phyloP scores from a whole-genome alignment of 2,888 invertebrate genomes.

The Drosophila prolongata region DNA sequence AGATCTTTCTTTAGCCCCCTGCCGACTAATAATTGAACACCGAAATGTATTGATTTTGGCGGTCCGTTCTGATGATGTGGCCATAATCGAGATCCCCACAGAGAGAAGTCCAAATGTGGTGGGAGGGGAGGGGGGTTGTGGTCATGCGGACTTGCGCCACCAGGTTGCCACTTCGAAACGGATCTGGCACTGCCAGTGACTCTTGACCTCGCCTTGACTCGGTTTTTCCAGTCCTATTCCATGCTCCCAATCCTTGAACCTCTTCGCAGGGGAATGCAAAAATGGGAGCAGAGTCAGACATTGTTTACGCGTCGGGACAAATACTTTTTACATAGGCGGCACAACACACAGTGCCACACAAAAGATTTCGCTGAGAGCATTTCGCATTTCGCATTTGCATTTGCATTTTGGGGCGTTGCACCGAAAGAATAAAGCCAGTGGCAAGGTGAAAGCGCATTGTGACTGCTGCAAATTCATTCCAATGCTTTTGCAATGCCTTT shows the following conservation, averaged over 20 bases:
- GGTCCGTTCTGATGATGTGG: conserved; percentile 9
- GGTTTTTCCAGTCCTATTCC: conserved; percentile 33
- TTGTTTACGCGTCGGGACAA: conserved; percentile 59
- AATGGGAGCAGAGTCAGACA: conserved; percentile 44
- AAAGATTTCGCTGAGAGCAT: conserved; percentile 56
- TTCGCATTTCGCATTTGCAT: conserved; percentile 38
- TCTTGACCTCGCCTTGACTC: conserved; percentile 48
- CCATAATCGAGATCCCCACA: neutral
- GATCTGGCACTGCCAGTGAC: conserved; percentile 11
- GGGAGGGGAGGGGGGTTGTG: neutral
- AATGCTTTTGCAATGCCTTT: conserved; percentile 5
- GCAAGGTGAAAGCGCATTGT: conserved; percentile 5
- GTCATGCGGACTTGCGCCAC: neutral
- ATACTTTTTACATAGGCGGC: conserved; percentile 39
- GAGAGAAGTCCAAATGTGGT: neutral
- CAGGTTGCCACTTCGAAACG: neutral
- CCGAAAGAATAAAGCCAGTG: neutral
- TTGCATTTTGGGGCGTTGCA: conserved; percentile 11
- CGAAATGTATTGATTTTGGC: conserved; percentile 13
- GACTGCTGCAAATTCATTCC: conserved; percentile 49
- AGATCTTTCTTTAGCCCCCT: neutral
- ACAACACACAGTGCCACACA: conserved; percentile 40
- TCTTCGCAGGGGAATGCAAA: conserved; percentile 14
- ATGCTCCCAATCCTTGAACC: conserved; percentile 59
- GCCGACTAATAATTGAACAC: conserved; percentile 45